Percentiles rank a stretch among this genome's conserved stretches.
Evolutionary conservation across 35 echinoderm and acorn worm species (phyloP).

Genomic region (Lytechinus variegatus): DNA sequence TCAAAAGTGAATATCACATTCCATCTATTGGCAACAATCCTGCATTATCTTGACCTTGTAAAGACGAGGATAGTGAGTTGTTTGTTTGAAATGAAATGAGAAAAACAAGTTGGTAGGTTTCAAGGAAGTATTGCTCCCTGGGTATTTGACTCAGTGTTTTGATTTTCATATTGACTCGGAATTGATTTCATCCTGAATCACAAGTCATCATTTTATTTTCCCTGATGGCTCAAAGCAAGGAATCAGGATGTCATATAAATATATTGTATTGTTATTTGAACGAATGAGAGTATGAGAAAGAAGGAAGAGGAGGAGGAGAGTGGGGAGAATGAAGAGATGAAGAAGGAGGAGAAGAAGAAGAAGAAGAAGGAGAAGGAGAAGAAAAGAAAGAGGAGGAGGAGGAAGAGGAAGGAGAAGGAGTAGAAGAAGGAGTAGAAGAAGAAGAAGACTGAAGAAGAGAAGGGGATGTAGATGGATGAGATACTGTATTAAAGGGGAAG

Average conservation of each 20-base stretch:
- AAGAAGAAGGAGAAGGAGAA: no score
- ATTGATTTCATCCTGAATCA: slow-evolving; percentile 1
- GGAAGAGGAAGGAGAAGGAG: no score
- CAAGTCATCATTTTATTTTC: background rate
- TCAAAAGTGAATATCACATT: background rate
- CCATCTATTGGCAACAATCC: background rate
- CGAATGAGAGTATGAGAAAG: background rate
- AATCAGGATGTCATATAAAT: background rate
- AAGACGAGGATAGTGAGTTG: background rate
- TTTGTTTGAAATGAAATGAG: background rate
- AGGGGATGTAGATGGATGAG: no score
- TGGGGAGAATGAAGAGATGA: no score
- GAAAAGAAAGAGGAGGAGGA: no score
- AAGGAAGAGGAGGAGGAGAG: background rate
- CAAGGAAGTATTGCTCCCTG: slow-evolving; percentile 18
- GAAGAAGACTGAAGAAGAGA: no score
- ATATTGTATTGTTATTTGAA: background rate
- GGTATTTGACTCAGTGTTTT: background rate
- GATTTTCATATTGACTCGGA: background rate
- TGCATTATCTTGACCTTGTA: background rate
- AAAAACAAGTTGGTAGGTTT: slow-evolving; percentile 16
- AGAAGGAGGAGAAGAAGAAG: background rate
- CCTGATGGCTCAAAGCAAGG: background rate
- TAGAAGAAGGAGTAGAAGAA: no score
- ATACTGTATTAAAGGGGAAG: no score